A percentile compares a stretch with the other conserved stretches of the same genome.
Evolutionary conservation across 2,888 invertebrate species (phyloP).

Genomic region (Nezara viridula): DNA sequence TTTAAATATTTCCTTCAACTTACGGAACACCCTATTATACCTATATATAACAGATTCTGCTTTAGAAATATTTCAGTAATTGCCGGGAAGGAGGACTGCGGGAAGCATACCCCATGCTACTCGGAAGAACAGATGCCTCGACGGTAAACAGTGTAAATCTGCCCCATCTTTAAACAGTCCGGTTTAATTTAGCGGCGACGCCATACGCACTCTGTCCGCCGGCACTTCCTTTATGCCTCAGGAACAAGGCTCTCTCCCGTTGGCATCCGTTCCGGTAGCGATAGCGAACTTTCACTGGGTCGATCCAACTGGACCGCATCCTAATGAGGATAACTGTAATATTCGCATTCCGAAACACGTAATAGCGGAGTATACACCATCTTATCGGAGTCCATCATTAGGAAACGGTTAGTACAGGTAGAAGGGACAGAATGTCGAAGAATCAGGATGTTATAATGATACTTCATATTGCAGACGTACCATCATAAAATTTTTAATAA

Average conservation of each 20-base stretch:
- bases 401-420: neutral
- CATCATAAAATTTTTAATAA: neutral
- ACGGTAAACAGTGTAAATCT: constrained; percentile 10
- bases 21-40: too few species aligned
- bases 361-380: neutral
- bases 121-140: neutral
- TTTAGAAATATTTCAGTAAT: neutral
- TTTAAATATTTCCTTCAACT: too few species aligned
- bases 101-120: neutral
- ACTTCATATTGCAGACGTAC: neutral
- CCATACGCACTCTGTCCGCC: neutral
- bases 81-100: neutral
- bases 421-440: neutral
- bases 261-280: neutral
- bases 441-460: neutral
- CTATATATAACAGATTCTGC: too few species aligned
- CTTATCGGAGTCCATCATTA: neutral
- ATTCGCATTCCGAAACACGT: neutral
- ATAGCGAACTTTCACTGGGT: neutral
- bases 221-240: neutral
- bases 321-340: neutral
- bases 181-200: constrained; percentile 25
- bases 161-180: neutral
- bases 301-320: neutral
- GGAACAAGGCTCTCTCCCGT: neutral